These are phyloP conservation scores for Yasuhikotakia modesta DNA, from an alignment of 2,797 vertebrate species.

Conservation along the genomic window DNA sequence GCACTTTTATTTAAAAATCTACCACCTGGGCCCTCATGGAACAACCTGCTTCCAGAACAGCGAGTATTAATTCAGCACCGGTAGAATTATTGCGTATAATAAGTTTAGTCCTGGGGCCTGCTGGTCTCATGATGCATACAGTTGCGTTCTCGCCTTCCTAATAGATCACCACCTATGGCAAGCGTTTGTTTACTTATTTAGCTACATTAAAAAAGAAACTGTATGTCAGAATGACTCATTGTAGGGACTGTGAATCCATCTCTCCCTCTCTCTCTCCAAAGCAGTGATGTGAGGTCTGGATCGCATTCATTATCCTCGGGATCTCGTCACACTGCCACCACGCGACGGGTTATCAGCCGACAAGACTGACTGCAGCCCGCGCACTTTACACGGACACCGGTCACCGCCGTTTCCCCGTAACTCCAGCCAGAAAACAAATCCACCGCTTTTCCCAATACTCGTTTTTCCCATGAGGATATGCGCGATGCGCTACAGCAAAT, in stretches of 20 bases:
- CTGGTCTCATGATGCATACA: neutral
- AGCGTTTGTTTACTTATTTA: neutral
- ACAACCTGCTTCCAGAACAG: neutral
- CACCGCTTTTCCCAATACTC: neutral
- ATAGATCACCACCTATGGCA: neutral
- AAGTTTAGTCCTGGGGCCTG: constrained; percentile 6
- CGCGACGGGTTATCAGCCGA: constrained; percentile 62
- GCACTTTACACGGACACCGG: constrained; percentile 31
- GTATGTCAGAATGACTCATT: neutral
- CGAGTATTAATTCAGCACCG: neutral
- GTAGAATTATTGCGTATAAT: constrained; percentile 21
- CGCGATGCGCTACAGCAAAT: neutral
- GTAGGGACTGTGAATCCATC: neutral
- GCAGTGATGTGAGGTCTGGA: constrained; percentile 47
- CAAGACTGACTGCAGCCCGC: constrained; percentile 50
- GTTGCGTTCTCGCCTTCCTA: too few relatives aligned
- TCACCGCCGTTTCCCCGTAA: constrained; percentile 10
- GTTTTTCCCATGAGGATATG: constrained; percentile 13
- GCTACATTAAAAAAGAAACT: neutral
- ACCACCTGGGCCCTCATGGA: constrained; percentile 9
- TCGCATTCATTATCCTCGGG: constrained; percentile 54
- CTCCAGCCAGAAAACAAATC: constrained; percentile 30
- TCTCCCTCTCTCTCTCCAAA: constrained; percentile 4
- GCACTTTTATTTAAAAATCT: neutral
- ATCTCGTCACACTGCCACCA: constrained; percentile 66